Base-by-base conservation (phyloP, 2,888 invertebrate genomes). In the Desoria tigrina region DNA sequence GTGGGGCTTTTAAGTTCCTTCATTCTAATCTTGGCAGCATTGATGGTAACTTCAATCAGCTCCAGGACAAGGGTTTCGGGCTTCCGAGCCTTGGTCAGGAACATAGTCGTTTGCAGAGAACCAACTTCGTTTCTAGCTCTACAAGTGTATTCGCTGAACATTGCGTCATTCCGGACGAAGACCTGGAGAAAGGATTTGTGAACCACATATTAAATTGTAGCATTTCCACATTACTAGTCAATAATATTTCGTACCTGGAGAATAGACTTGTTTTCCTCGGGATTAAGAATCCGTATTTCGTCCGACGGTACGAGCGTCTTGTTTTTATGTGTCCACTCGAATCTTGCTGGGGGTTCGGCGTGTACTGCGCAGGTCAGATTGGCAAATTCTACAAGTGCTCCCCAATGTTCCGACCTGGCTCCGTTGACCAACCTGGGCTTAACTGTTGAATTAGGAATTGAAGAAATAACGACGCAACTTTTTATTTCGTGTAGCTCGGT, bases 291-390 rank as follows among this genome's bases (percentile, higher is more conserved):
- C 61, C 73, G 68, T 21, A 67, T 64, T 49, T 73, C 74, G 61
- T 76, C 74, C 9, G 69, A 70, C 37, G 68, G 66, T 28, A 39
- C 58, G n/a, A 76, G 66, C 7, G 24, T 51, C 24, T 64, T 68
- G 37, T 65, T 62, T 28, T 61, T 61, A 57, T 71, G 66, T 21
- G 39, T 32, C 85, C 85, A 85, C 56, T 80, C 81, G 73, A 85
- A 85, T 56, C 80, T 81, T n/a, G 85, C 83, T 18, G 81, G 80
- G 0, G 85, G 85, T 76, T 83, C 84, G 4, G 84, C 84, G 68
- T 82, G 81, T 60, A 83, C 85, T 76, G 83, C 80, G 79, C 87
- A 87, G 16, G 84, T 84, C 65, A 87, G 80, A 77, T 85, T 84
- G 1, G 83, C 84, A 28, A 79, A 80, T 21, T 86, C 86, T 45